Evolutionary conservation across 2,888 invertebrate species (phyloP), one percentile per base, ranked within the genome.

Genomic region (Shargacucullia verbasci): DNA sequence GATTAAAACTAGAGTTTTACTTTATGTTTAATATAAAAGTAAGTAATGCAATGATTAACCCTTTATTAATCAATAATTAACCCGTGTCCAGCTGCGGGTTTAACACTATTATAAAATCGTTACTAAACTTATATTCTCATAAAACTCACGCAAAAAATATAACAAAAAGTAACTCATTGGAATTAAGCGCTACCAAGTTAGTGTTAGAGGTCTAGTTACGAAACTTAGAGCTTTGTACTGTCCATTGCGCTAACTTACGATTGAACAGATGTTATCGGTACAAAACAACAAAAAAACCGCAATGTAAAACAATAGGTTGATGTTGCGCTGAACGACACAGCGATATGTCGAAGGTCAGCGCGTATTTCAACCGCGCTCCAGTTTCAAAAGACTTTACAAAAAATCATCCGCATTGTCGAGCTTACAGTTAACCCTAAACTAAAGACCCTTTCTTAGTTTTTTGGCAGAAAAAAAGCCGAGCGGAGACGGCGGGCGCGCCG

Each of bases 371-470:
- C 76, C 75, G 69, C 75, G 80, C 79, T 80, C 80, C 79, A 78
- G 72, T 79, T 76, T 76, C 44, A 61, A 73, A 76, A 69, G 75
- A 68, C 63, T 79, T 74, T 46, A 75, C 74, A 46, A 76, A 85
- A 84, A 88, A 87, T 84, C 84, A 81, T 81, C 78, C 83, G 85
- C 76, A 76, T 76, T 76, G 67, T 65, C 44, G 84, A 84, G 82
- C 88, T 87, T 83, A 87, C 88, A 85, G 86, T 90, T 89, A 92
- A 92, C 92, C 91, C 91, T 87, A 89, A 85, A 80, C 79, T 79
- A 83, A 84, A 87, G 87, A 86, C 87, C 88, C 85, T 91, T 92
- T 88, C 86, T 88, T 88, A 81, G 87, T 89, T 92, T 92, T 92
- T 92, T 89, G 88, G 89, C 88, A 82, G 85, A 90, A 91, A 92